phyloP scores from a whole-genome alignment of 2,797 vertebrate species.

The Sciaenops ocellatus region DNA sequence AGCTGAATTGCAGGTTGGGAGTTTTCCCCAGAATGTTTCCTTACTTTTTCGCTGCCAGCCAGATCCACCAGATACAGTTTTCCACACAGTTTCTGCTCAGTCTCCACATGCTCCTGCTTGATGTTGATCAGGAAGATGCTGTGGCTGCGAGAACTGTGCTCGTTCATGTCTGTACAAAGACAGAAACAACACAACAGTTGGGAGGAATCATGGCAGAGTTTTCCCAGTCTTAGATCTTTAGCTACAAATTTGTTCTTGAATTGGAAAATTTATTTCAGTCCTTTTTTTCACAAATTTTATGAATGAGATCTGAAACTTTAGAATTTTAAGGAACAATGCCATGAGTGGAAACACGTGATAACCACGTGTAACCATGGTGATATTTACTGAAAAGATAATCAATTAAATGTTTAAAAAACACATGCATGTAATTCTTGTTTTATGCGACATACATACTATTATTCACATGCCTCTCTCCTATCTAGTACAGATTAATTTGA shows the following conservation, averaged over 20 bases:
- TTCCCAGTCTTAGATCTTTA: neutral
- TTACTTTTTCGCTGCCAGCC: slow-evolving; percentile 96
- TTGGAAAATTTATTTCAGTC: neutral
- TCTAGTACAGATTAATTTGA: neutral
- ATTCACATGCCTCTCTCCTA: neutral
- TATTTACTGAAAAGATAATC: neutral
- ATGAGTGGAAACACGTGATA: no score
- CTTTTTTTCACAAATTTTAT: neutral
- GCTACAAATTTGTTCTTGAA: neutral
- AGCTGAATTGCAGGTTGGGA: neutral
- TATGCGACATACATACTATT: no score
- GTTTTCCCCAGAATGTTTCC: neutral
- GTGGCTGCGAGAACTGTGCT: slow-evolving; percentile 99
- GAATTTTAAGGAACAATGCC: no score
- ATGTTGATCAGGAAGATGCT: slow-evolving; percentile 99
- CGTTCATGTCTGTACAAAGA: slow-evolving; percentile 90
- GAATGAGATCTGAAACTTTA: no score
- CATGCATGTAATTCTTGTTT: neutral
- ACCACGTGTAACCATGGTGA: neutral
- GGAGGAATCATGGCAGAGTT: neutral
- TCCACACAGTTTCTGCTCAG: slow-evolving; percentile 95
- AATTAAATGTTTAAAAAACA: neutral
- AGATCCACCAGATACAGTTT: slow-evolving; percentile 97
- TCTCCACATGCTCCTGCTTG: slow-evolving; percentile 97
- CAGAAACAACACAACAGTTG: slow-evolving; percentile 1